Base-by-base conservation (phyloP, 2,888 invertebrate species). In the Tetragonisca angustula region DNA sequence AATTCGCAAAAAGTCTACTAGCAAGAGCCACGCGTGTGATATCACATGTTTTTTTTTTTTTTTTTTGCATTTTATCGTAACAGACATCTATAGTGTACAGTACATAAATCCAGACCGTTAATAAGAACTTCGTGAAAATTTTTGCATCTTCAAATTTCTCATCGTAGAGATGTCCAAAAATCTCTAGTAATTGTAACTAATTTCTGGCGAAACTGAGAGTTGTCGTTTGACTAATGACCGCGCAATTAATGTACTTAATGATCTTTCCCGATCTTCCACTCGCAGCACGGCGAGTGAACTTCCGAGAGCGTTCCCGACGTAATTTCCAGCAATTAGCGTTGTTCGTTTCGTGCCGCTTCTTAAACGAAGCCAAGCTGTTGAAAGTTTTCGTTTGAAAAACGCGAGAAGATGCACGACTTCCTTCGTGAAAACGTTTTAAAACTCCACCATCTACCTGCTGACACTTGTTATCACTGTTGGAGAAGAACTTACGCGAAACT, bases 211-310 rank as follows among this genome's bases (percentile, higher is more conserved):
- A n/a, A 17, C n/a, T 56, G 6, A 36, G 36, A 36, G n/a, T 36
- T 65, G 72, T 65, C 78, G 65, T 76, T 75, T 27, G 36, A 56
- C 27, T 79, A 82, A 82, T 76, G 76, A 76, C 82, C 70, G 70
- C 15, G 76, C 75, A 74, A 79, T 82, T 84, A 79, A 68, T n/a
- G 49, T 54, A 21, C 54, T 54, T 79, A 82, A 82, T 65, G 69
- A 79, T 77, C 65, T 76, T 52, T 49, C 68, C 52, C 27, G n/a
- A 32, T n/a, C 32, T 56, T 19, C 6, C 9, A 43, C 43, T 43
- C 43, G 43, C 43, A n/a, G 4, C 4, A n/a, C 52, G 65, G 59
- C 32, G 19, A 79, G 32, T 1, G 19, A 76, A 70, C 59, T 76
- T 59, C 49, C 24, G 32, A 59, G 59, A 74, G n/a, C 19, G 15